These are phyloP conservation scores for Saccostrea cuccullata DNA, from an alignment of 1,140 invertebrate genomes.

Conservation along the genomic window DNA sequence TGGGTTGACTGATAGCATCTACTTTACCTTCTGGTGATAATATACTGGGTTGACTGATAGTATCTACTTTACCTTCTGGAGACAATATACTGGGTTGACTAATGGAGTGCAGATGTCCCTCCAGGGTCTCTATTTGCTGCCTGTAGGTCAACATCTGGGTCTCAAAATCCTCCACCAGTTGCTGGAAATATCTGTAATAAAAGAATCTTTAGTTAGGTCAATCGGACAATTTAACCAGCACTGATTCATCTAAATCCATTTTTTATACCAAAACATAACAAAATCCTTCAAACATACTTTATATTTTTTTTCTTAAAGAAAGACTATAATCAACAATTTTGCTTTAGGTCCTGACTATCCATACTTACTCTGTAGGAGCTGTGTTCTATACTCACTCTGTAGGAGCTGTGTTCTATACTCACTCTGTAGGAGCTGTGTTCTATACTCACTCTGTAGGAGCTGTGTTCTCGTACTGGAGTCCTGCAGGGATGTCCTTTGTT, in stretches of 20 bases:
- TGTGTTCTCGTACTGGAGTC: conserved; percentile 88
- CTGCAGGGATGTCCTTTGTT: conserved; percentile 87
- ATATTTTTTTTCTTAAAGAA: too few species aligned
- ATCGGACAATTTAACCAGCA: too few species aligned
- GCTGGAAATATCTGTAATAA: conserved; percentile 82
- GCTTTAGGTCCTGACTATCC: too few species aligned
- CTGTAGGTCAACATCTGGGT: conserved; percentile 84
- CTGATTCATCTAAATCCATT: too few species aligned
- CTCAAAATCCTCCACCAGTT: conserved; percentile 86
- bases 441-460: conserved; percentile 86
- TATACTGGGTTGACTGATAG: background rate
- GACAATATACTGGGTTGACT: conserved; percentile 84
- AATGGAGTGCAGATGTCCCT: conserved; percentile 86
- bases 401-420: conserved; percentile 85
- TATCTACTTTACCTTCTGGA: conserved; percentile 82
- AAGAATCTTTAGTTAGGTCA: background rate
- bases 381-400: too few species aligned
- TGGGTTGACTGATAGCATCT: too few species aligned
- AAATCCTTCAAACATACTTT: too few species aligned
- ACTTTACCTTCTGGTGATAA: too few species aligned
- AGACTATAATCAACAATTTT: too few species aligned
- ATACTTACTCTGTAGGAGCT: too few species aligned
- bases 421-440: conserved; percentile 86
- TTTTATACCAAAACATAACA: too few species aligned
- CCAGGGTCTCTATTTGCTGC: conserved; percentile 86